Conservation (phyloP, 2,113 vertebrate genomes). For the Podarcis muralis region DNA sequence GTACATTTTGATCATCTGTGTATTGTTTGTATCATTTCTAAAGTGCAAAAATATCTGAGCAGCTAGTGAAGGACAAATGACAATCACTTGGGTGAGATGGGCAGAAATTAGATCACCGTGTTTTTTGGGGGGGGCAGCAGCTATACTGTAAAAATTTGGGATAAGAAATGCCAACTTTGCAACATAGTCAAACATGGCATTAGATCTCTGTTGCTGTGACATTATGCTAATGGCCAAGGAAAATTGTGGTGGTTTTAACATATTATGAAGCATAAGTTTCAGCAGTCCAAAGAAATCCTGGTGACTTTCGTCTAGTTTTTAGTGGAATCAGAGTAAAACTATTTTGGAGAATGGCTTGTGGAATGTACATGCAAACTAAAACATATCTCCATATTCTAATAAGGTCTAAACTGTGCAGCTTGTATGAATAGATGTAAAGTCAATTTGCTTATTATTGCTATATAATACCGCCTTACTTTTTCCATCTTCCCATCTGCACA, state of each 20-base stretch:
- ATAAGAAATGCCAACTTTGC: neutral
- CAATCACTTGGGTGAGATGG: neutral
- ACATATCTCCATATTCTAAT: neutral
- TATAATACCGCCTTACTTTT: neutral
- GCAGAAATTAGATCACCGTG: neutral
- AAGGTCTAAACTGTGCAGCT: neutral
- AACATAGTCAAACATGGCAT: neutral
- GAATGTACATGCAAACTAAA: neutral
- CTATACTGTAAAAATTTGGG: neutral
- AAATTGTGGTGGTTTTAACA: neutral
- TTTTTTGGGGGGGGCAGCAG: neutral
- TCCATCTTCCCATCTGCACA: slow-evolving; percentile 15
- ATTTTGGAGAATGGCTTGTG: neutral
- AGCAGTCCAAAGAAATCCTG: neutral
- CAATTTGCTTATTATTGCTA: neutral
- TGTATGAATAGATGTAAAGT: neutral
- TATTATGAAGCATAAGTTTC: neutral
- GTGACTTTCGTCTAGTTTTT: neutral
- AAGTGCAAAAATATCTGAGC: neutral
- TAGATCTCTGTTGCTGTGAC: neutral
- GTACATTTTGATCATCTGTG: neutral
- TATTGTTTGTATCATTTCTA: neutral
- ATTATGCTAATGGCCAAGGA: neutral
- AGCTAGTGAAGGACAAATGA: neutral
- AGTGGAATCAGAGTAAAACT: neutral